phyloP scores from a whole-genome alignment of 2,113 vertebrate genomes.

The Charadrius vociferus region DNA sequence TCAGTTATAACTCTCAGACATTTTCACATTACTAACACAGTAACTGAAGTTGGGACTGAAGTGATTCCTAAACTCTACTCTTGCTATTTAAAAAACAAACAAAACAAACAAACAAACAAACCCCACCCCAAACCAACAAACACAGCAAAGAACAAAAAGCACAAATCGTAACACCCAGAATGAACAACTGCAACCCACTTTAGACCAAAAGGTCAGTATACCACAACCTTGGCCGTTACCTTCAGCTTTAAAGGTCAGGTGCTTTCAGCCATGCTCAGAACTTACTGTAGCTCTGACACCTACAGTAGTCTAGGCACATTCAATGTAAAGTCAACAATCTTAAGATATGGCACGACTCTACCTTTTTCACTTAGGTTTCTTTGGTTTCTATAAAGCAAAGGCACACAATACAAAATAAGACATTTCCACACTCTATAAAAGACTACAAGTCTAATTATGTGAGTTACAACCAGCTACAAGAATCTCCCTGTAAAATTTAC shows the following conservation, averaged over 20 bases:
- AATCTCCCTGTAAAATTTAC: constrained; percentile 25
- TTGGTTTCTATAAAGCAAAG: not conserved
- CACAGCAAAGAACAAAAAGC: not conserved
- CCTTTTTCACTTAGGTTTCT: constrained; percentile 28
- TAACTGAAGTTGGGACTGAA: not conserved
- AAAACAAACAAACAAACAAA: not conserved
- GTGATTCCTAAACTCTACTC: not conserved
- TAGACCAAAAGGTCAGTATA: constrained; percentile 33
- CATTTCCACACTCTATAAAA: constrained; percentile 16
- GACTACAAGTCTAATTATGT: constrained; percentile 33
- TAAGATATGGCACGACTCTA: not conserved
- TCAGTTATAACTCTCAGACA: not conserved
- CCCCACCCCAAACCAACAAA: not conserved
- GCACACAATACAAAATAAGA: constrained; percentile 39
- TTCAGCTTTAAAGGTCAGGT: constrained; percentile 37
- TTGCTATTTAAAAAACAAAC: constrained; percentile 23
- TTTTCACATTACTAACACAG: not conserved
- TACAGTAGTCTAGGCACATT: not conserved
- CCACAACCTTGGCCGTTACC: constrained; percentile 9
- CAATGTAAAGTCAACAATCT: not conserved
- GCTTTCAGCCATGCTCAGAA: not conserved
- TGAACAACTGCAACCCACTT: constrained; percentile 8
- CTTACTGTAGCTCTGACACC: not conserved
- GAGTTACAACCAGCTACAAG: not conserved
- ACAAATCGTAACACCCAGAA: constrained; percentile 19